A percentile compares a stretch with the other conserved stretches of the same genome.
Evolutionary conservation across 2,797 vertebrate species (phyloP).

Genomic region (Nothura maculosa): DNA sequence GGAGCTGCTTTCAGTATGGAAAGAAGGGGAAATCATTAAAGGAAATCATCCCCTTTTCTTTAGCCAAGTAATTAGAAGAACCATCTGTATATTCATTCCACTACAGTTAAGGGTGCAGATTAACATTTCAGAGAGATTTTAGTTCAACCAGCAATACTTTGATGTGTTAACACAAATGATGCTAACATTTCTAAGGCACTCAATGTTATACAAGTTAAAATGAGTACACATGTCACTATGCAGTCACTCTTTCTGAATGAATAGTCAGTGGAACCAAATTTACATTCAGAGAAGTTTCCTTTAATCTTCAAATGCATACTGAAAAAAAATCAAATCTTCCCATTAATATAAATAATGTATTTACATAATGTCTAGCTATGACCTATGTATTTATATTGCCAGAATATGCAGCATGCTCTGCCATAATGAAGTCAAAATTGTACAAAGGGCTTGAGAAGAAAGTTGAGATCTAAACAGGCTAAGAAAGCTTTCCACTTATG

Average conservation of each 20-base stretch:
- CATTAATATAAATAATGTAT: conserved; percentile 7
- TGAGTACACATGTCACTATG: conserved; percentile 48
- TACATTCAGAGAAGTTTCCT: conserved; percentile 34
- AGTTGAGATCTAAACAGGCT: background rate
- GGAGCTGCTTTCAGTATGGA: conserved; percentile 45
- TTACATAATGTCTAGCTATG: conserved; percentile 12
- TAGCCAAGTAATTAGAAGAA: conserved; percentile 70
- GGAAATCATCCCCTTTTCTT: conserved; percentile 67
- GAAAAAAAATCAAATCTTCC: background rate
- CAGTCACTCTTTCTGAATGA: conserved; percentile 38
- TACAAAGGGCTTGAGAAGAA: background rate
- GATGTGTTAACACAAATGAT: conserved; percentile 65
- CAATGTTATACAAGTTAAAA: conserved; percentile 37
- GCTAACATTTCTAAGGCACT: conserved; percentile 57
- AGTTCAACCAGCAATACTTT: conserved; percentile 69
- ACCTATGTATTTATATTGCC: background rate
- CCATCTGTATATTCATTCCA: conserved; percentile 67
- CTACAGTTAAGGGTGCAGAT: conserved; percentile 58
- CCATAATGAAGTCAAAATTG: background rate
- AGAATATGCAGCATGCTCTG: background rate
- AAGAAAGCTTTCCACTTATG: background rate
- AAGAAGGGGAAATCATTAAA: conserved; percentile 72
- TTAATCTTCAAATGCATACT: conserved; percentile 42
- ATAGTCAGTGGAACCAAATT: conserved; percentile 27
- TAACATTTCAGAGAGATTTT: conserved; percentile 74